Base-by-base conservation (phyloP, 23 tunicate species). In the Trididemnum miniatum region DNA sequence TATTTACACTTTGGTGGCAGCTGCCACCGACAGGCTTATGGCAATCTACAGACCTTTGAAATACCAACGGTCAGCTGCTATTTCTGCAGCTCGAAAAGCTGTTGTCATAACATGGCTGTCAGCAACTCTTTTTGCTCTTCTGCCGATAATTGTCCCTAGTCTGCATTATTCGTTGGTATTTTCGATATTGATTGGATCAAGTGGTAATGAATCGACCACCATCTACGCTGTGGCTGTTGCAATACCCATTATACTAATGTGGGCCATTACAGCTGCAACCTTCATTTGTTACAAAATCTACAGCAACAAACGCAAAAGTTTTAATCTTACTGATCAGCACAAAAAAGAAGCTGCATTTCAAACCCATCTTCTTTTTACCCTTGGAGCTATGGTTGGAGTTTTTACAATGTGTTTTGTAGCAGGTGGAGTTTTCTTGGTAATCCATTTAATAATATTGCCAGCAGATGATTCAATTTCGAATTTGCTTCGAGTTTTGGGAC, bases 341-440 rank as follows among this genome's bases (percentile, higher is more conserved):
- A 4, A 25, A n/a, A 54, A 54, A 5, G 77, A 74, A 62, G 80
- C 71, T 0, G 65, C 50, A 1, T 35, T 73, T 25, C 88, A 90
- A 65, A 63, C 28, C n/a, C 79, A 81, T 23, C 77, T 90, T 18
- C 83, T 83, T 26, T 35, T 39, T 15, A 90, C 96, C 2, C 88
- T 90, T 22, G 80, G 75, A 20, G 65, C 85, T 18, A 90, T 90
- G 96, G 96, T 90, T 22, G 89, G 96, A 5, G 86, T 64, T 0
- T 90, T 84, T 74, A 85, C 81, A 3, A 7, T 74, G 1, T 65
- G 90, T 36, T 39, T 90, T 27, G 60, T 90, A 24, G 89, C 96
- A 15, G 34, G 72, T 0, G 52, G n/a, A n/a, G n/a, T n/a, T n/a
- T n/a, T n/a, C n/a, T n/a, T n/a, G n/a, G n/a, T n/a, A n/a, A n/a